A percentile compares a stretch with the other conserved stretches of the same genome.
Conservation (phyloP, 2,888 invertebrate genomes). For the Heterodera filipjevi region DNA sequence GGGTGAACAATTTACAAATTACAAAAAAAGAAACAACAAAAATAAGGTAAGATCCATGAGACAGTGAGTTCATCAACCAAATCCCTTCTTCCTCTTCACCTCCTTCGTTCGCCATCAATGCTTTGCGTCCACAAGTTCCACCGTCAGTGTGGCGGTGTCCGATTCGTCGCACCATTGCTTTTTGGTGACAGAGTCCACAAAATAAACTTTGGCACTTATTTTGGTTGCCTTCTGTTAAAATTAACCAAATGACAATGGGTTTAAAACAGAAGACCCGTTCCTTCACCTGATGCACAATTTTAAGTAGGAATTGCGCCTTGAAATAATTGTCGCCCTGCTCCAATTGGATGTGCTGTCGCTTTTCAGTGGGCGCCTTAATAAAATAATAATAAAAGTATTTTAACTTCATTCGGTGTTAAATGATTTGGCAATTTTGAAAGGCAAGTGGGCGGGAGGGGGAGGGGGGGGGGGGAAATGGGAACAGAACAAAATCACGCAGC, state of each 20-base stretch:
- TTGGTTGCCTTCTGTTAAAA: conserved; percentile 29
- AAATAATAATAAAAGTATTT: neutral
- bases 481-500: too few relatives aligned
- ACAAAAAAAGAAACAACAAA: too few relatives aligned
- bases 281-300: conserved; percentile 39
- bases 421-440: too few relatives aligned
- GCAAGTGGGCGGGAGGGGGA: too few relatives aligned
- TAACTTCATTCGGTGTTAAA: too few relatives aligned
- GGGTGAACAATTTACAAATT: too few relatives aligned
- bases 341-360: conserved; percentile 27
- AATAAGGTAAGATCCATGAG: neutral
- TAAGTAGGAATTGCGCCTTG: conserved; percentile 42
- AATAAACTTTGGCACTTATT: conserved; percentile 28
- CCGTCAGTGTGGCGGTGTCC: conserved; percentile 28
- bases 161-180: conserved; percentile 37
- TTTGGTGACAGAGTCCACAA: conserved; percentile 37
- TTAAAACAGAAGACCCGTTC: neutral
- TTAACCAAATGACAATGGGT: neutral
- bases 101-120: neutral
- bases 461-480: too few relatives aligned
- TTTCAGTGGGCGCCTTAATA: conserved; percentile 28
- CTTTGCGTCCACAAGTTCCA: conserved; percentile 20
- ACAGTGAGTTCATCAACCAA: too few relatives aligned
- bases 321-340: conserved; percentile 38
- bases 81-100: neutral